Evolutionary conservation across 2,113 vertebrate species (phyloP).

Genomic region (Cinclus mexicanus): DNA sequence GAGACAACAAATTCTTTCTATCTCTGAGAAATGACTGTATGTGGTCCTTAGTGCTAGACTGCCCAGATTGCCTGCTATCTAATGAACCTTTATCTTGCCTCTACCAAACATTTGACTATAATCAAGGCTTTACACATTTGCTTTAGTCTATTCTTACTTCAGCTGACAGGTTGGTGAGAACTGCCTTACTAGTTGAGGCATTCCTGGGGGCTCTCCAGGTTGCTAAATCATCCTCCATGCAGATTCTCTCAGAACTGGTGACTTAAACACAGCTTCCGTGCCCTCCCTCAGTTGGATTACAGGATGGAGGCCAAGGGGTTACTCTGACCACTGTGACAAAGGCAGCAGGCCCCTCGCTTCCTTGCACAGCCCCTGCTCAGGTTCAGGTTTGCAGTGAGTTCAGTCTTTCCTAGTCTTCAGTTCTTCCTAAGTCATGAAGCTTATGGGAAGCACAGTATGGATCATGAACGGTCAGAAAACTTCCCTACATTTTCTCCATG

Average conservation of each 20-base stretch:
- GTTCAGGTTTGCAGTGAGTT: neutral
- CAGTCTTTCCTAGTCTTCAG: neutral
- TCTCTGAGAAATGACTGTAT: neutral
- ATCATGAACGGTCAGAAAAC: neutral
- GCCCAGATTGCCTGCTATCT: neutral
- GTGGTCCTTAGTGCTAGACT: neutral
- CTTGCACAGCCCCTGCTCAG: neutral
- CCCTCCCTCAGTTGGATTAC: rapidly evolving
- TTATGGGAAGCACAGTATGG: rapidly evolving
- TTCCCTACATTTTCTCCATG: neutral
- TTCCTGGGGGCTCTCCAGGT: neutral
- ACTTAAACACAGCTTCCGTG: neutral
- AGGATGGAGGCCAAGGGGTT: no score
- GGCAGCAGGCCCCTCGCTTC: neutral
- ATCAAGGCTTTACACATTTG: neutral
- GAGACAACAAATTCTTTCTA: neutral
- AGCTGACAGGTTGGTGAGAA: neutral
- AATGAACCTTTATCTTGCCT: neutral
- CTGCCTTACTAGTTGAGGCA: neutral
- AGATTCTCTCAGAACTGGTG: neutral
- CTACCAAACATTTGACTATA: neutral
- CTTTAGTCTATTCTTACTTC: neutral
- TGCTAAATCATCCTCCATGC: neutral
- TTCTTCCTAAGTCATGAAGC: neutral
- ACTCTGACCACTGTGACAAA: rapidly evolving